phyloP scores from a whole-genome alignment of 1,140 invertebrate genomes.

The Carposina sasakii region DNA sequence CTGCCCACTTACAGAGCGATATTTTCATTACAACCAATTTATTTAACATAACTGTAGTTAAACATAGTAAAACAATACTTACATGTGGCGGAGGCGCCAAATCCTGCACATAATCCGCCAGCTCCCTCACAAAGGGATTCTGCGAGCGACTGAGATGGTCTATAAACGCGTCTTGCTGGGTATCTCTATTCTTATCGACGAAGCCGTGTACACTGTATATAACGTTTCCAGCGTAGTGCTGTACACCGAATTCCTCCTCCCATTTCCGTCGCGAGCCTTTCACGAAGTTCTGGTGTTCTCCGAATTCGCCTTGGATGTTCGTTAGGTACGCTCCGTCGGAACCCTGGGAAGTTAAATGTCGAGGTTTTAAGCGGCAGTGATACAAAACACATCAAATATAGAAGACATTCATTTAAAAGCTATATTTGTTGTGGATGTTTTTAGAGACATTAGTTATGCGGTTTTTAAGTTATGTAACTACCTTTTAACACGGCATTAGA shows the following conservation, averaged over 20 bases:
- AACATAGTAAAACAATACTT: conserved; percentile 16
- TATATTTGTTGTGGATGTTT: too few relatives aligned
- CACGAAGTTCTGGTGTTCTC: conserved; percentile 87
- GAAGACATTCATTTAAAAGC: too few relatives aligned
- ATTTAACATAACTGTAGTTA: too few relatives aligned
- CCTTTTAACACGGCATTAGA: too few relatives aligned
- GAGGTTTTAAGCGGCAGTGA: too few relatives aligned
- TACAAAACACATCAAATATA: too few relatives aligned
- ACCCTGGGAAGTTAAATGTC: conserved; percentile 75
- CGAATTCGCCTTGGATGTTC: conserved; percentile 93
- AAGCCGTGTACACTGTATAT: conserved; percentile 94
- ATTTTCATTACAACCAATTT: too few relatives aligned
- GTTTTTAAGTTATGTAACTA: too few relatives aligned
- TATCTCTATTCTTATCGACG: conserved; percentile 97
- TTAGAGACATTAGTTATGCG: too few relatives aligned
- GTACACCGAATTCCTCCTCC: conserved; percentile 93
- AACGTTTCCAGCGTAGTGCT: conserved; percentile 96
- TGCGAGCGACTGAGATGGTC: conserved; percentile 91
- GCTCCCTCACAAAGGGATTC: conserved; percentile 90
- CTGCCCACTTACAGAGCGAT: too few relatives aligned
- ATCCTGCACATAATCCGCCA: conserved; percentile 77
- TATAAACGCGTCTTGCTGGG: conserved; percentile 96
- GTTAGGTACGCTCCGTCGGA: conserved; percentile 91
- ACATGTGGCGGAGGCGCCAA: conserved; percentile 54
- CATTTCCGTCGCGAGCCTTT: conserved; percentile 91